Evolutionary conservation across 1,140 invertebrate genomes (phyloP).

Genomic region (Drosophila truncata): DNA sequence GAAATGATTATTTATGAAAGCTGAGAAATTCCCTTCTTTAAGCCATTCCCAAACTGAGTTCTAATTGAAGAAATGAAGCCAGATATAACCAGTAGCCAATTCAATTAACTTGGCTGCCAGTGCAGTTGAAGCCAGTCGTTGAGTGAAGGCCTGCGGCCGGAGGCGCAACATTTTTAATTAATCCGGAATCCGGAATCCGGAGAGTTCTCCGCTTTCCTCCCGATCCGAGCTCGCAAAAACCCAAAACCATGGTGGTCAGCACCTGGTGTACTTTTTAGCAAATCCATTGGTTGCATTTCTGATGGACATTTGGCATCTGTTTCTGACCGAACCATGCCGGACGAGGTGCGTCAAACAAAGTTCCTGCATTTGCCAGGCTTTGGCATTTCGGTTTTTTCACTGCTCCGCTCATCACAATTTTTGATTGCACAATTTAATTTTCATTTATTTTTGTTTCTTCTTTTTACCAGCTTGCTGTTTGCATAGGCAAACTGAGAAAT

Average conservation of each 20-base stretch:
- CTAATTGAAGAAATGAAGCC: constrained; percentile 18
- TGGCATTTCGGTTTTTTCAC: constrained; percentile 45
- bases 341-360: constrained; percentile 27
- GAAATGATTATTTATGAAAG: constrained; percentile 64
- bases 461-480: constrained; percentile 29
- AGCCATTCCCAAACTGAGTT: not conserved
- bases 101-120: constrained; percentile 74
- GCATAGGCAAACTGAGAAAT: constrained; percentile 33
- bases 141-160: constrained; percentile 61
- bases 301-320: constrained; percentile 76
- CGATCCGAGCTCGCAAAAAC: constrained; percentile 1
- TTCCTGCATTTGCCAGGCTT: constrained; percentile 61
- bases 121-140: constrained; percentile 31
- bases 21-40: constrained; percentile 1
- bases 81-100: constrained; percentile 32
- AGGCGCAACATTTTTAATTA: constrained; percentile 71
- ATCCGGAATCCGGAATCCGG: constrained; percentile 23
- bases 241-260: constrained; percentile 22
- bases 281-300: constrained; percentile 73
- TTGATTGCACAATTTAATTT: constrained; percentile 76
- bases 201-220: not conserved
- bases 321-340: constrained; percentile 53
- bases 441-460: constrained; percentile 19
- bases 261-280: constrained; percentile 53
- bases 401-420: constrained; percentile 32